Base-by-base conservation (phyloP, 2,888 invertebrate genomes). In the Noctua pronuba region DNA sequence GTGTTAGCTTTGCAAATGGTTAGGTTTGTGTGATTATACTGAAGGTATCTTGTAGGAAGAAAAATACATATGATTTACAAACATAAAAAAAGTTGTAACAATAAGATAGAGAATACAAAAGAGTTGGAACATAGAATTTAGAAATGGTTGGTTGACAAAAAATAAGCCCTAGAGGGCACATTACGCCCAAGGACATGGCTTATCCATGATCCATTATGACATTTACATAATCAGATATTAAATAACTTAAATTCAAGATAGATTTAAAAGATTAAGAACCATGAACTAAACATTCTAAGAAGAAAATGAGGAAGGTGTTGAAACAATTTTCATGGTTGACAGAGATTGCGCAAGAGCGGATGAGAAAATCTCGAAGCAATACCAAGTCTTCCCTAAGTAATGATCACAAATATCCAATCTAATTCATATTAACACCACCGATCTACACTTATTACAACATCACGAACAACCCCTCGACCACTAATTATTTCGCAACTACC, bases 401-500 rank as follows among this genome's bases (percentile, higher is more conserved):
- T 13, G 24, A n/a, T 38, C 18, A 38, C n/a, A 64, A 38, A 38
- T 52, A 60, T 16, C 8, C 6, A 60, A 28, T 46, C 16, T 24
- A 24, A 46, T 55, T n/a, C 46, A 49, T 18, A 31, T 58, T n/a
- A 49, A 69, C 41, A 75, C 52, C 60, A 44, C 73, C 69, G 46
- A 75, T 70, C 49, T 67, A 58, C 44, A 68, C 68, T 71, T 73
- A 82, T 74, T 55, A 49, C 7, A 71, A 66, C 46, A 58, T 44
- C 58, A 73, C 64, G 18, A 79, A 65, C 77, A 69, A 35, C 72
- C 79, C 71, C 67, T 79, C 65, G 58, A 35, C 73, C 70, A 71
- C 83, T 82, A 82, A 88, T 89, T 82, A 88, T 75, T 85, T 85
- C 55, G 64, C 73, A 62, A 85, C 79, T 76, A 78, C 79, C 75